Conservation (phyloP, 2,797 vertebrate genomes). For the Lerista edwardsae region DNA sequence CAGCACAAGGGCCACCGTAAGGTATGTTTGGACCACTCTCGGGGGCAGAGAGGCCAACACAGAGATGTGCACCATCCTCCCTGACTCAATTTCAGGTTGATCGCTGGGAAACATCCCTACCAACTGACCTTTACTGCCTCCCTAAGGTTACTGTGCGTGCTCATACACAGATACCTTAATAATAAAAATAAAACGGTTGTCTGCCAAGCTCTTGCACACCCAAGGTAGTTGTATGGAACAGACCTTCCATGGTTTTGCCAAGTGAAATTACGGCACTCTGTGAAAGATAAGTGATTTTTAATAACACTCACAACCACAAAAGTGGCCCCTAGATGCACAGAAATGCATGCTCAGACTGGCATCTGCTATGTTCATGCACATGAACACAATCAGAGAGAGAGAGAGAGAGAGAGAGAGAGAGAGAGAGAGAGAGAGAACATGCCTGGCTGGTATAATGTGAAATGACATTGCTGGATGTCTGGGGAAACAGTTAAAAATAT, state of each 20-base stretch:
- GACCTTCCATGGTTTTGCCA: neutral
- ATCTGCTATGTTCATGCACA: neutral
- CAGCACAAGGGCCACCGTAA: too few relatives aligned
- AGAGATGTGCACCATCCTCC: too few relatives aligned
- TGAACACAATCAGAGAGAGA: neutral
- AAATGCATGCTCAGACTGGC: neutral
- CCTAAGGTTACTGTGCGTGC: too few relatives aligned
- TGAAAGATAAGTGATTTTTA: slow-evolving; percentile 14
- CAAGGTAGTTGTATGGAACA: neutral
- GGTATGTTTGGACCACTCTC: too few relatives aligned
- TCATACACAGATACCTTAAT: too few relatives aligned
- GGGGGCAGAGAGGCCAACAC: too few relatives aligned
- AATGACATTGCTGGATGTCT: too few relatives aligned
- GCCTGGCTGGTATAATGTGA: neutral
- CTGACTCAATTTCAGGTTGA: too few relatives aligned
- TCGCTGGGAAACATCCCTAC: too few relatives aligned
- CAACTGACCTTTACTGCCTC: too few relatives aligned
- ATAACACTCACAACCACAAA: neutral
- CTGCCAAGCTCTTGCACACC: neutral
- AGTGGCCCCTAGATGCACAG: neutral
- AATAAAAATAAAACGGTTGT: too few relatives aligned
- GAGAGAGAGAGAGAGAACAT: neutral
- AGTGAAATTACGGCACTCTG: neutral
- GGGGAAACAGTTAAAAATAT: too few relatives aligned
- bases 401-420: neutral